These are phyloP conservation scores for Drosophila suzukii DNA, from an alignment of 1,140 invertebrate genomes.

Conservation along the genomic window DNA sequence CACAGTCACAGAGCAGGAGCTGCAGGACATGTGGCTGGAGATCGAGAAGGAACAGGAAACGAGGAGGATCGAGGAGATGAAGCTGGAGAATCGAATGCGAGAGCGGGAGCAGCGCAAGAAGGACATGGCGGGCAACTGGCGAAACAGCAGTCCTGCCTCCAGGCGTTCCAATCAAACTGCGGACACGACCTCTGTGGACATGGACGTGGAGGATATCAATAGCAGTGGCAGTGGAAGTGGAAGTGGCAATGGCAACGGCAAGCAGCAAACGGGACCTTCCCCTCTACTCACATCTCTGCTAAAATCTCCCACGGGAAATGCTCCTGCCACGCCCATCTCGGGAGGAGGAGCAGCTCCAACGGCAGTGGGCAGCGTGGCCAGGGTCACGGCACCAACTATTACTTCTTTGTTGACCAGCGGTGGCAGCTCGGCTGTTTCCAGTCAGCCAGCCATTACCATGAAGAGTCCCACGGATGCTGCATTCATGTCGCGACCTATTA, in stretches of 20 bases:
- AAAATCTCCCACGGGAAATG: slow-evolving; percentile 88
- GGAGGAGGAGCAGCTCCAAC: background rate
- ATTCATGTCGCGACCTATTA: slow-evolving; percentile 67
- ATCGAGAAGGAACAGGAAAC: slow-evolving; percentile 90
- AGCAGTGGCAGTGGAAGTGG: slow-evolving; percentile 38
- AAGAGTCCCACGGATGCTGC: slow-evolving; percentile 59
- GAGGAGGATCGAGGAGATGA: slow-evolving; percentile 88
- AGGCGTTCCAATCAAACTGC: slow-evolving; percentile 41
- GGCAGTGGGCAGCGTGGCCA: slow-evolving; percentile 49
- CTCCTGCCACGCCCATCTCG: slow-evolving; percentile 15
- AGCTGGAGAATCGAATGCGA: slow-evolving; percentile 88
- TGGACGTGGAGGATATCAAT: slow-evolving; percentile 76
- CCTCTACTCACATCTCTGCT: slow-evolving; percentile 93
- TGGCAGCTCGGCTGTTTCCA: slow-evolving; percentile 41
- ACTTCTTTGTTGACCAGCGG: slow-evolving; percentile 62
- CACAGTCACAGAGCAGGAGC: slow-evolving; percentile 87
- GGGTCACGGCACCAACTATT: slow-evolving; percentile 84
- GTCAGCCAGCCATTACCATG: slow-evolving; percentile 66
- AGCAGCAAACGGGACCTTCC: slow-evolving; percentile 85
- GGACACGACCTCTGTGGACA: slow-evolving; percentile 76
- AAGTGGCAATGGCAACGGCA: slow-evolving; percentile 31
- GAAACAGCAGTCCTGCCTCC: slow-evolving; percentile 68
- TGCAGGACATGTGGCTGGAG: slow-evolving; percentile 89
- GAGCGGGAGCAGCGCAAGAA: slow-evolving; percentile 89
- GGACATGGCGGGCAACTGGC: slow-evolving; percentile 86